phyloP scores from a whole-genome alignment of 2,888 invertebrate genomes.

The Eutolmus rufibarbis region DNA sequence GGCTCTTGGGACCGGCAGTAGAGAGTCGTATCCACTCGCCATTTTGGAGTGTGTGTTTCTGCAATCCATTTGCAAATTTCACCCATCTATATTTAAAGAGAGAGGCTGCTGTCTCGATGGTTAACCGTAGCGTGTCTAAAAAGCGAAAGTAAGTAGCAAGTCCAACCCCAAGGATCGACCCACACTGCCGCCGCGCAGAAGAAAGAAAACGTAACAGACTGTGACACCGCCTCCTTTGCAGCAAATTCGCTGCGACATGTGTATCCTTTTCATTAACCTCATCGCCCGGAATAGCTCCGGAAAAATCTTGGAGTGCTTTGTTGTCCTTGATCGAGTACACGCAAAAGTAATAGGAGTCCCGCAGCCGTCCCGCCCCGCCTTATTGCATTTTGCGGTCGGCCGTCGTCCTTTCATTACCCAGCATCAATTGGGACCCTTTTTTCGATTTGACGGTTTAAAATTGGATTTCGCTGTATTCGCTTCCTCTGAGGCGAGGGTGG shows the following conservation, averaged over 20 bases:
- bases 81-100: not conserved
- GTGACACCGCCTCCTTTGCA: slow-evolving; percentile 21
- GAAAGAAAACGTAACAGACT: slow-evolving; percentile 38
- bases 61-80: not conserved
- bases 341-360: slow-evolving; percentile 10
- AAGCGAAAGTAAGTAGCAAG: not conserved
- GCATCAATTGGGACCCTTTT: slow-evolving; percentile 39
- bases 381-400: slow-evolving; percentile 46
- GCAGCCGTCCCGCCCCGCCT: slow-evolving; percentile 38
- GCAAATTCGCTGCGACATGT: slow-evolving; percentile 36
- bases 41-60: not conserved
- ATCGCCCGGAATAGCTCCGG: slow-evolving; percentile 9
- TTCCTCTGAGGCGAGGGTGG: slow-evolving; percentile 39
- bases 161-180: not conserved
- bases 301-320: slow-evolving; percentile 21
- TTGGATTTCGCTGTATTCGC: slow-evolving; percentile 45
- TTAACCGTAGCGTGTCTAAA: not conserved
- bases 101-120: not conserved
- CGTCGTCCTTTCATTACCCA: slow-evolving; percentile 38
- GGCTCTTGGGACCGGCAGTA: not conserved
- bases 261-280: slow-evolving; percentile 48
- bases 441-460: slow-evolving; percentile 47
- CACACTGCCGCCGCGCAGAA: not conserved
- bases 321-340: slow-evolving; percentile 31
- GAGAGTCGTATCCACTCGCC: not conserved